Conservation (phyloP, 2,113 vertebrate genomes). For the Zosterops lateralis region DNA sequence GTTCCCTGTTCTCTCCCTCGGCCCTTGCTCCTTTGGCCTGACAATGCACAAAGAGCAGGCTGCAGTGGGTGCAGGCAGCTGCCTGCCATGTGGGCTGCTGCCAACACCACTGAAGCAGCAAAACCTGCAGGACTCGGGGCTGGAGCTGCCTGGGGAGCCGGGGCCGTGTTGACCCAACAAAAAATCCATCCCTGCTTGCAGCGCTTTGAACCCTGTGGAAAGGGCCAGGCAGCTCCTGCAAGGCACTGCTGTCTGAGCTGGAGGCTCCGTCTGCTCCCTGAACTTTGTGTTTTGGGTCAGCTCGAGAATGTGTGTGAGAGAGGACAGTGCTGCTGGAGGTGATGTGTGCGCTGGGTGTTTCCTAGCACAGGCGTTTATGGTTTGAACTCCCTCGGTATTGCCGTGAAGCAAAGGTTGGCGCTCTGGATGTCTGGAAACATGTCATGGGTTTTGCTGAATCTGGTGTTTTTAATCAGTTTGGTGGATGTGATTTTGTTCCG, state of each 20-base stretch:
- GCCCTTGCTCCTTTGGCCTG: slow-evolving; percentile 28
- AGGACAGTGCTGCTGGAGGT: background rate
- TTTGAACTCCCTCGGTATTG: background rate
- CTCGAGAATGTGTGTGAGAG: background rate
- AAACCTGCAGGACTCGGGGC: background rate
- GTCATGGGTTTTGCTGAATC: background rate
- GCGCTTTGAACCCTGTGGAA: background rate
- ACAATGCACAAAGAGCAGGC: slow-evolving; percentile 53
- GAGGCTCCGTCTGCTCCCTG: background rate
- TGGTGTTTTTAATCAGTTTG: background rate
- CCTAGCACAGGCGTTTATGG: background rate
- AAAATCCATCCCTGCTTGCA: background rate
- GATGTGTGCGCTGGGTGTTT: background rate
- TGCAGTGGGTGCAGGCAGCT: slow-evolving; percentile 55
- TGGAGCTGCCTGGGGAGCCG: background rate
- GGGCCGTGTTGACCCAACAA: background rate
- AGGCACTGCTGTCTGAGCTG: background rate
- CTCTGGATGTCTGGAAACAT: background rate
- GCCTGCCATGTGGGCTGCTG: slow-evolving; percentile 46
- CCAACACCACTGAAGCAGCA: slow-evolving; percentile 54
- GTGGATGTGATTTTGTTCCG: background rate
- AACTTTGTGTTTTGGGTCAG: slow-evolving; percentile 44
- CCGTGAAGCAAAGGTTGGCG: background rate
- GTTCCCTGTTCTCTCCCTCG: background rate
- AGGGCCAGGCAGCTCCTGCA: background rate